Conservation (phyloP, 2,113 vertebrate species). For the Serinus canaria region DNA sequence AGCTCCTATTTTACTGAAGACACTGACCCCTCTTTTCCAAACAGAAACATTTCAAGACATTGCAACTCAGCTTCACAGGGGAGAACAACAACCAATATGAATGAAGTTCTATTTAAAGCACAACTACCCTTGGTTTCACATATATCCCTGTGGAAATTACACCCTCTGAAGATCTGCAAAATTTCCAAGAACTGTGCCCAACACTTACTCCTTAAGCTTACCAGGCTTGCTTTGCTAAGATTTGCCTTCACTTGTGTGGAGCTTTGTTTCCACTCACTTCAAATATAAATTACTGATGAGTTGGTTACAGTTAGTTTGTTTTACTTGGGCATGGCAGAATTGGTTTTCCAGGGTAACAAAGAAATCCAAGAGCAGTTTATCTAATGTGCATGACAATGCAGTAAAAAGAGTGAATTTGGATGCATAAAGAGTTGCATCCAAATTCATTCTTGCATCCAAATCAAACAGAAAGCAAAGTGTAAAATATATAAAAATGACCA, state of each 20-base stretch:
- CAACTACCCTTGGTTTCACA: not conserved
- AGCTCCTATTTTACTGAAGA: not conserved
- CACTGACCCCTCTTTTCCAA: rapidly evolving
- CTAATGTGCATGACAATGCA: rapidly evolving
- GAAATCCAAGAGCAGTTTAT: not conserved
- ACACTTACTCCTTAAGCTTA: not conserved
- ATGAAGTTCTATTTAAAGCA: not conserved
- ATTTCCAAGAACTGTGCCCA: not conserved
- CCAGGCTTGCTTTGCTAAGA: not conserved
- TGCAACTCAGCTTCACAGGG: not conserved
- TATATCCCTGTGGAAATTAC: not conserved
- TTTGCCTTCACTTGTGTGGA: not conserved
- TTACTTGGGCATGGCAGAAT: not conserved
- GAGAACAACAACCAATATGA: not conserved
- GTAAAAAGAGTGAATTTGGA: not conserved
- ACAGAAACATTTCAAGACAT: not conserved
- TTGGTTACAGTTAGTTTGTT: not conserved
- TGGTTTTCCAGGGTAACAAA: not conserved
- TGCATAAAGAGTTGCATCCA: not conserved
- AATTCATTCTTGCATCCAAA: not conserved
- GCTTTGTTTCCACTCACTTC: not conserved
- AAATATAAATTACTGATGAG: not conserved
- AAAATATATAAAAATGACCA: not conserved
- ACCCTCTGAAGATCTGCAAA: not conserved
- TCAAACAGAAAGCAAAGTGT: not conserved